These are phyloP conservation scores for Nothocercus nigrocapillus DNA, from an alignment of 2,113 vertebrate species.

Conservation along the genomic window DNA sequence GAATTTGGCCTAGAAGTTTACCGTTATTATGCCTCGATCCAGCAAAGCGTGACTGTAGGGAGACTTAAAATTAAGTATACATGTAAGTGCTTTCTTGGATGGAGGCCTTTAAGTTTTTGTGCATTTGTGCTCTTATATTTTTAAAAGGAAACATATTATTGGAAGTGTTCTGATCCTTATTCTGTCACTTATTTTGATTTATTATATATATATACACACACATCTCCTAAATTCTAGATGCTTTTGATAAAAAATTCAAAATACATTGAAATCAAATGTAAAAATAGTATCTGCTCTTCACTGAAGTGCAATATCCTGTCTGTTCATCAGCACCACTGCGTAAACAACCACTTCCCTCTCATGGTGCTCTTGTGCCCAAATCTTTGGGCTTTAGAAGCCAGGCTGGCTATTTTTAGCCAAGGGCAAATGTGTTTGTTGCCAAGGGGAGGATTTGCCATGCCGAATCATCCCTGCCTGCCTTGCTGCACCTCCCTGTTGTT, in stretches of 20 bases:
- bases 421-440: neutral
- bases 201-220: neutral
- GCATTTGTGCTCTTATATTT: constrained; percentile 52
- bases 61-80: constrained; percentile 50
- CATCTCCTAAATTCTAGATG: neutral
- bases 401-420: neutral
- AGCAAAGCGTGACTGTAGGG: constrained; percentile 60
- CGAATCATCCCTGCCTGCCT: neutral
- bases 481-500: neutral
- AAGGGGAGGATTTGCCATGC: neutral
- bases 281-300: neutral
- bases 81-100: constrained; percentile 55
- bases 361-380: neutral
- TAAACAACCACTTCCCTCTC: neutral
- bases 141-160: constrained; percentile 47
- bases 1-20: constrained; percentile 60
- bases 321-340: neutral
- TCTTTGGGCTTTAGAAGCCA: neutral
- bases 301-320: neutral
- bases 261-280: neutral
- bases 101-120: constrained; percentile 38
- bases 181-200: constrained; percentile 50
- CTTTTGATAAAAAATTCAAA: neutral
- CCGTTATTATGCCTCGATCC: constrained; percentile 56
- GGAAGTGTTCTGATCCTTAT: constrained; percentile 26